Conservation (phyloP, 2,797 vertebrate genomes). For the Ambastaia sidthimunki region DNA sequence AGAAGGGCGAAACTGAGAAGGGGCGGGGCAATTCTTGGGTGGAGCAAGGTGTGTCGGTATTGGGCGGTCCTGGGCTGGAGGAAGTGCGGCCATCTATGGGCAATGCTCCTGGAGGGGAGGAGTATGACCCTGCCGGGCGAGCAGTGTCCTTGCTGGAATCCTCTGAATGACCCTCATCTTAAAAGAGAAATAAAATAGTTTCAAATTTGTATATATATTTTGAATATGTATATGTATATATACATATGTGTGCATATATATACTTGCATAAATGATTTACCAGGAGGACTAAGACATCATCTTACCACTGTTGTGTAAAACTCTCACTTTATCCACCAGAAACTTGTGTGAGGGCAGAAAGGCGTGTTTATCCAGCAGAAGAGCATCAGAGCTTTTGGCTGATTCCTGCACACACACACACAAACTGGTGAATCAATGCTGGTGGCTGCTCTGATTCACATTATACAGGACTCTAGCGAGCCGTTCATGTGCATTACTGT, state of each 20-base stretch:
- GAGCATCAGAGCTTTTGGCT: slow-evolving; percentile 82
- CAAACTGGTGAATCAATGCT: slow-evolving; percentile 64
- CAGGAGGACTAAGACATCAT: neutral
- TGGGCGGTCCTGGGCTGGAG: slow-evolving; percentile 77
- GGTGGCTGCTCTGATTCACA: slow-evolving; percentile 59
- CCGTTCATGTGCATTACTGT: slow-evolving; percentile 60
- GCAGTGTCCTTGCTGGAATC: slow-evolving; percentile 81
- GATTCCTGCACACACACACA: slow-evolving; percentile 77
- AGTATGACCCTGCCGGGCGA: slow-evolving; percentile 80
- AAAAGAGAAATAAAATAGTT: neutral
- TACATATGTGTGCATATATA: too few relatives aligned
- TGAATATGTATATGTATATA: too few relatives aligned
- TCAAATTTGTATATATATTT: too few relatives aligned
- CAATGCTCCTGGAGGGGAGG: slow-evolving; percentile 79
- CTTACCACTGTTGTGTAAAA: slow-evolving; percentile 84
- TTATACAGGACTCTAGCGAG: slow-evolving; percentile 65
- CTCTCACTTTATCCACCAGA: slow-evolving; percentile 84
- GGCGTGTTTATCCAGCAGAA: slow-evolving; percentile 87
- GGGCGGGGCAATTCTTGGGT: slow-evolving; percentile 78
- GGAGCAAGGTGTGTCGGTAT: slow-evolving; percentile 70
- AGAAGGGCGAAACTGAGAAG: slow-evolving; percentile 86
- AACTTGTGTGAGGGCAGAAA: slow-evolving; percentile 90
- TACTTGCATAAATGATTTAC: neutral
- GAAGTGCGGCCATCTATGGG: slow-evolving; percentile 80
- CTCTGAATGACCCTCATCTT: slow-evolving; percentile 88